Conservation (phyloP, 2,888 invertebrate species). For the Mesochorus sp. region DNA sequence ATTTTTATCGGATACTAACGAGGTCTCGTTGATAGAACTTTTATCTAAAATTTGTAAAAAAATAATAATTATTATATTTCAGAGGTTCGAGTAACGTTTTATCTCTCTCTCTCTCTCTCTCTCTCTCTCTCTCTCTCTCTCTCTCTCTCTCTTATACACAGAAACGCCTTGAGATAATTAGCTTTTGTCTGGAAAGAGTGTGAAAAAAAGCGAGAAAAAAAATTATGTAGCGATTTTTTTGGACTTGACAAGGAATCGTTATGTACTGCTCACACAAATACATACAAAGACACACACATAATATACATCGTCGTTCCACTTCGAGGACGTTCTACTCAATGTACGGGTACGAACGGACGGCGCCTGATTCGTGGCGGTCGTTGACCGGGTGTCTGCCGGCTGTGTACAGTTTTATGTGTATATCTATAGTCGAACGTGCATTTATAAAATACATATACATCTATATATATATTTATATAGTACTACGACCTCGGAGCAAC, state of each 20-base stretch:
- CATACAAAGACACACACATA: neutral
- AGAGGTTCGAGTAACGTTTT: slow-evolving; percentile 10
- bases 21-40: neutral
- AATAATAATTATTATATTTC: neutral
- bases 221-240: slow-evolving; percentile 55
- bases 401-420: slow-evolving; percentile 19
- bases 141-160: neutral
- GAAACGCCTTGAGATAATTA: neutral
- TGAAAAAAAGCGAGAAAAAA: neutral
- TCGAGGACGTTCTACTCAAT: slow-evolving; percentile 42
- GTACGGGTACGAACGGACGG: slow-evolving; percentile 44
- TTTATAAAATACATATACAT: too few species aligned
- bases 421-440: too few species aligned
- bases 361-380: slow-evolving; percentile 56
- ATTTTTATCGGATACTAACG: too few species aligned
- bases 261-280: slow-evolving; percentile 5
- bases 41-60: slow-evolving; percentile 3
- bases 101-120: neutral
- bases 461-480: slow-evolving; percentile 26
- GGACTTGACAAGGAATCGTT: slow-evolving; percentile 26
- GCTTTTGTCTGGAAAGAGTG: neutral
- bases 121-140: neutral
- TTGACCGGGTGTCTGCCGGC: slow-evolving; percentile 50
- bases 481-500: slow-evolving; percentile 48
- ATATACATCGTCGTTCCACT: slow-evolving; percentile 53